Base-by-base conservation (phyloP, 2,888 invertebrate species). In the Lasius platythorax region DNA sequence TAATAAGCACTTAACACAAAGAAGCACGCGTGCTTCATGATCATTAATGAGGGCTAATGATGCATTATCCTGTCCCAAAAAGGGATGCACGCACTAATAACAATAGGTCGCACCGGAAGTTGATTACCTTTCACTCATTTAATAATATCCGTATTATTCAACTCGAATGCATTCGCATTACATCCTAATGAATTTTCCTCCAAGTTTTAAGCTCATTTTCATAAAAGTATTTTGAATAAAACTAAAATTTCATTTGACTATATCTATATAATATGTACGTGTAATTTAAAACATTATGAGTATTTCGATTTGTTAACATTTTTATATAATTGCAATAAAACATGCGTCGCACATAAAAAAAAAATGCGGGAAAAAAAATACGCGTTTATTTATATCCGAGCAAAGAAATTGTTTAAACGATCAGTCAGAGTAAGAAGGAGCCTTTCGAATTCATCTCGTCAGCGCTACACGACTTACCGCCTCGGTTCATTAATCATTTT, bases 1-100 rank as follows among this genome's bases (percentile, higher is more conserved):
- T 89, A 89, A 89, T 87, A 86, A 89, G 83, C 82, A 68, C 87
- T 89, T 88, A 87, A 88, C 85, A 73, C 84, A 88, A 85, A 87
- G 84, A 64, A 61, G 78, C 68, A 56, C 64, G 68, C 82, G 85
- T 70, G 81, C 37, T 5, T 37, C 73, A 73, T 79, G 79, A 78
- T 89, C 87, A 88, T 89, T 89, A 89, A 88, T 87, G 86, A 87
- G 81, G 67, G 85, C 37, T 85, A 87, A 88, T 76, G 40, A 76
- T 66, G 89, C 81, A 76, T 85, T 85, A 85, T 86, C 23, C 78
- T 78, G 28, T 81, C 64, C 67, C 74, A 64, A 75, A 86, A 79
- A 73, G 50, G 64, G 72, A 81, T 46, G 70, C 61, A 23, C 50
- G 76, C 75, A 33, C 82, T 56, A 68, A 76, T 56, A 68, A 73